Evolutionary conservation across 2,888 invertebrate species (phyloP), one percentile per base, ranked within the genome.

Genomic region (Parelbella ahira): DNA sequence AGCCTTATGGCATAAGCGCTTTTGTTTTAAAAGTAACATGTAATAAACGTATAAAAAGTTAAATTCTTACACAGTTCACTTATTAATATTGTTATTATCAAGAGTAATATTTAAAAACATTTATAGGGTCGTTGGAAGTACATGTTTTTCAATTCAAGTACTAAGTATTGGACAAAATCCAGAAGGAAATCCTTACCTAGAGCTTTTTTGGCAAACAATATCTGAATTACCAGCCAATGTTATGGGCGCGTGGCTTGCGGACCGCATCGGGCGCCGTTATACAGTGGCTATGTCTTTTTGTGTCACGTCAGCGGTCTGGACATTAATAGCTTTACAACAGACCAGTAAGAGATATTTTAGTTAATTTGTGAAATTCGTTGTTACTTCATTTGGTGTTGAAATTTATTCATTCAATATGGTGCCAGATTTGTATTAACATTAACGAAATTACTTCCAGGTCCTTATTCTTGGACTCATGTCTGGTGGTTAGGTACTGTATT

Each of bases 211-310:
- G 61, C 90, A 92, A 68, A 84, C 90, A 38, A 53, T 90, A 18
- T 90, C 89, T 10, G 93, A 93, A 68, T 72, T 92, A 23, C 92
- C 92, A 0, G 90, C 90, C 2, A 89, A 89, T 61, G 66, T 91
- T 29, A 43, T 91, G 28, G 92, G 89, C 18, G 88, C 89, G 50
- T 88, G 78, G 77, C 54, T 79, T 3, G 67, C 72, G 19, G 64
- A 79, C 44, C 54, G 47, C 15, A 51, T 74, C 7, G 79, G 80
- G 2, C 61, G 80, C 8, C 60, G 79, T 8, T 64, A 63, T 27
- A 59, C 77, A 4, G 64, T 66, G 13, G 57, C 60, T 0, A 2
- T 49, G 12, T 61, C 76, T 1, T 63, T 63, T 37, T 34, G 48
- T 3, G 9, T 69, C 2, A 60, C 58, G 13, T 53, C 60, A 18